Conservation (phyloP, 2,888 invertebrate genomes). For the Dione vanillae region DNA sequence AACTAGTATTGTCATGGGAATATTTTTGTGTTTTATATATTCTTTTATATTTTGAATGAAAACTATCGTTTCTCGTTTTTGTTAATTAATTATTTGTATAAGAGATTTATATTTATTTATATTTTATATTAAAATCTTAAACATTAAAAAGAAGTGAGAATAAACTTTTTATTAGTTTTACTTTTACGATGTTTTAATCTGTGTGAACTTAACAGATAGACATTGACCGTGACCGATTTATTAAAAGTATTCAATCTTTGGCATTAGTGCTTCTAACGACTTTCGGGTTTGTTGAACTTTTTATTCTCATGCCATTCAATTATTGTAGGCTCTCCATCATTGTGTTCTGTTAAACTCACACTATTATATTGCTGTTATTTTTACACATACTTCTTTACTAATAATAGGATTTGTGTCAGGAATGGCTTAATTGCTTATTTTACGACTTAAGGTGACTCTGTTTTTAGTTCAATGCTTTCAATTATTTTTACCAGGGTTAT, state of each 20-base stretch:
- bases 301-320: not conserved
- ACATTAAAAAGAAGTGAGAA: not conserved
- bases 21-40: not conserved
- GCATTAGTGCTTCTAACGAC: not conserved
- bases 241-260: conserved; percentile 3
- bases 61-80: not conserved
- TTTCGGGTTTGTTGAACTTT: not conserved
- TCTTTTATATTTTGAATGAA: not conserved
- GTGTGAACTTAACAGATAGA: not conserved
- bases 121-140: not conserved
- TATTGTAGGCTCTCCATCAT: not conserved
- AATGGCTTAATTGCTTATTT: no score
- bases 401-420: no score
- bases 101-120: not conserved
- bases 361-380: no score
- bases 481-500: no score
- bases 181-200: not conserved
- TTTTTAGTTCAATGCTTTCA: no score
- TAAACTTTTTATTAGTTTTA: no score
- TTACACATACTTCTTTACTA: no score
- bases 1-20: not conserved
- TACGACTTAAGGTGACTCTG: no score
- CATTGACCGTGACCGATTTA: conserved; percentile 16
- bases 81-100: not conserved
- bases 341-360: no score